Evolutionary conservation across 2,888 invertebrate genomes (phyloP).

Genomic region (Artemia sinica): DNA sequence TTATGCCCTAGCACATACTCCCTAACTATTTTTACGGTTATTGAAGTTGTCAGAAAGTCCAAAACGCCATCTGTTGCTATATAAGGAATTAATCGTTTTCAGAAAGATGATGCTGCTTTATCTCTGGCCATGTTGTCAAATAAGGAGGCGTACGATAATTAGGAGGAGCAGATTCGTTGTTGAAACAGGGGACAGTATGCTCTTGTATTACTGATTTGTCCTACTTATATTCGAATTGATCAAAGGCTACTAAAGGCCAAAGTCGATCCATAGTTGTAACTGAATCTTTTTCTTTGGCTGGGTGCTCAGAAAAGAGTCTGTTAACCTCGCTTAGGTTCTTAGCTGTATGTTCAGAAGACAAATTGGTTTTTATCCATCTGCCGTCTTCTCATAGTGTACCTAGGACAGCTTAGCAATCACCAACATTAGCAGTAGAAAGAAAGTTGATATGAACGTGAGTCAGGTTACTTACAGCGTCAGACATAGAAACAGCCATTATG

Average conservation of each 20-base stretch:
- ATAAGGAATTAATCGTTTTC: constrained; percentile 79
- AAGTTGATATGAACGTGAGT: constrained; percentile 70
- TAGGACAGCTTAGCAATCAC: constrained; percentile 51
- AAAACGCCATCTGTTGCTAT: constrained; percentile 88
- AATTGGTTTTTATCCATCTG: too few species aligned
- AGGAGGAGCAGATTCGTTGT: constrained; percentile 53
- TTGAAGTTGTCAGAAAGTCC: constrained; percentile 63
- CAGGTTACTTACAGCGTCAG: constrained; percentile 77
- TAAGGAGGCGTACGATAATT: constrained; percentile 90
- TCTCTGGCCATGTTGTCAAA: constrained; percentile 70
- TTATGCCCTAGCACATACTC: constrained; percentile 36
- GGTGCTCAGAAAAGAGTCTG: constrained; percentile 69
- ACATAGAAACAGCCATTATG: constrained; percentile 68
- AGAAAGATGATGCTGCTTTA: constrained; percentile 52
- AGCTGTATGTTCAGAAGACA: too few species aligned
- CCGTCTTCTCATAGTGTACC: too few species aligned
- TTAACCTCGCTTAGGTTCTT: constrained; percentile 33
- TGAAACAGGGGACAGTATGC: constrained; percentile 49
- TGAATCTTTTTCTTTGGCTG: constrained; percentile 57
- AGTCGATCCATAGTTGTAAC: constrained; percentile 71
- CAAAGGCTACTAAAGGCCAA: constrained; percentile 77
- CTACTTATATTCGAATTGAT: constrained; percentile 82
- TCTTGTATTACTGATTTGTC: constrained; percentile 45
- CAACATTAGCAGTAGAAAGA: constrained; percentile 74
- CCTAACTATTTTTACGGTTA: constrained; percentile 55